Base-by-base conservation (phyloP, 2,888 invertebrate genomes). In the Tethea ocularis region DNA sequence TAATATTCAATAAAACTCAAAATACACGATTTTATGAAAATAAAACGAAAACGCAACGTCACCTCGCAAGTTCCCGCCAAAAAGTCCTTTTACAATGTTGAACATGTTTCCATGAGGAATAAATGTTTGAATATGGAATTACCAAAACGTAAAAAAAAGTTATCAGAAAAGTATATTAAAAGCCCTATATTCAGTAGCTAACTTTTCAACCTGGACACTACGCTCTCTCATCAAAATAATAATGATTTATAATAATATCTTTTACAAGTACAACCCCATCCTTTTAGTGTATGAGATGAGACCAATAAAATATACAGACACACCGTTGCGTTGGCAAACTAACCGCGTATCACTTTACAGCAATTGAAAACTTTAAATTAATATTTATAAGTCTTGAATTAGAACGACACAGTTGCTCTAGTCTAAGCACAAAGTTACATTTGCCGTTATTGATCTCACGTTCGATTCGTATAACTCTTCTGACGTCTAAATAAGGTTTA, bases 161-260 rank as follows among this genome's bases (percentile, higher is more conserved):
- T n/a, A n/a, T n/a, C n/a, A n/a, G n/a, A n/a, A n/a, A n/a, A n/a
- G n/a, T n/a, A n/a, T n/a, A n/a, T n/a, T n/a, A n/a, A n/a, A n/a
- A n/a, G n/a, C n/a, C n/a, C 4, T 62, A 33, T 67, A 61, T 58
- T 68, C 83, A 62, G 85, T 86, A 86, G 86, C 86, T 58, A 57
- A 59, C 67, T 72, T 80, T 81, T 84, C 84, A 79, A 68, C 74
- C 66, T 64, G 63, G 66, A 76, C 71, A 77, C 78, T 80, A 78
- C 69, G 72, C 61, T 33, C 60, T 64, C 60, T 65, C 61, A 79
- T 81, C 79, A 79, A 72, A 77, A 76, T 75, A 78, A 69, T 66
- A n/a, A 74, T 78, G 78, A 86, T 84, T 82, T 81, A 85, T 82
- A 60, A 60, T 61, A 64, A n/a, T n/a, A n/a, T n/a, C 74, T 77